Evolutionary conservation across 2,888 invertebrate genomes (phyloP), one percentile per base, ranked within the genome.

Genomic region (Lithophane semibrunnea): DNA sequence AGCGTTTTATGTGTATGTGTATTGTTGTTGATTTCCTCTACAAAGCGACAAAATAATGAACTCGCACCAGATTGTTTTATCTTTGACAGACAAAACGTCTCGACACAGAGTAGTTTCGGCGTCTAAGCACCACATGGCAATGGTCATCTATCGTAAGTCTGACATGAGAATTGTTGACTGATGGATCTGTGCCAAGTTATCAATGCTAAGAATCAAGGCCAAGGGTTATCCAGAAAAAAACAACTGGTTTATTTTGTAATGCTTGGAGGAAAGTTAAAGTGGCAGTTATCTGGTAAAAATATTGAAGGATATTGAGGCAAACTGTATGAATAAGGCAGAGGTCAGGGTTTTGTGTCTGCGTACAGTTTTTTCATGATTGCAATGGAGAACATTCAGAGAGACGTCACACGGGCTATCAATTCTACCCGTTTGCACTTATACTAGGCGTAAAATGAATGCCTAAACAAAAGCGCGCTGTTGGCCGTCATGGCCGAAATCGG

Each of bases 151-250:
- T 73, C 42, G 61, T 61, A 18, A 49, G 16, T 12, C n/a, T 42
- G 64, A 72, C 37, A 63, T 66, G n/a, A 49, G n/a, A 61, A 54
- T 73, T 67, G 54, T 24, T 56, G 9, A 49, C 29, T 56, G 66
- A 79, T 79, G 79, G 81, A 66, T 56, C 61, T 42, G 61, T 80
- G 80, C 79, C 81, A 79, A 79, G 56, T 66, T 66, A 61, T 66
- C 65, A 75, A 52, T 74, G 21, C 49, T 54, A 2, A 37, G 21
- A 54, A 42, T 49, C 54, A 73, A 79, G 54, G 81, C 13, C 54
- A 79, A 73, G 54, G 54, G 66, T 67, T 73, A 73, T 65, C 2
- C 9, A 7, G 2, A 37, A 44, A 64, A 44, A 3, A 18, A 37
- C 37, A 37, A 37, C 49, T 24, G 42, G 42, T 52, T 21, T 66